phyloP scores from a whole-genome alignment of 2,113 vertebrate species.

The Dipodomys spectabilis region DNA sequence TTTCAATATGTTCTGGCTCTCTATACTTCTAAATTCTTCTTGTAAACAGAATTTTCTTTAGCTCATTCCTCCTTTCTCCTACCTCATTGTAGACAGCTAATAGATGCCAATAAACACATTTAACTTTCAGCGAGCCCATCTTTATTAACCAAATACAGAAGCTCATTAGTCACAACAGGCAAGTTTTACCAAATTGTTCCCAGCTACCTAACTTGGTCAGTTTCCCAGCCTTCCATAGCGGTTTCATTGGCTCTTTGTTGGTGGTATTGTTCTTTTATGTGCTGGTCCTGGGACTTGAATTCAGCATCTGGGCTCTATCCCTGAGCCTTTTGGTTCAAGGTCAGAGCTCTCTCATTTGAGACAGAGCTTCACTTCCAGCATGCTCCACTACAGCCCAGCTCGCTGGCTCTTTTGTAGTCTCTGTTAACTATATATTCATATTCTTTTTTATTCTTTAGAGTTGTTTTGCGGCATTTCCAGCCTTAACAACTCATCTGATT shows the following conservation, averaged over 20 bases:
- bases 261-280: no score
- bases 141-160: background rate
- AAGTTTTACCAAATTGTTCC: background rate
- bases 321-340: no score
- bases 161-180: background rate
- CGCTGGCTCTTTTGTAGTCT: background rate
- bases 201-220: background rate
- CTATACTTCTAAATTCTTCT: background rate
- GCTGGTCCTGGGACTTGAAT: no score
- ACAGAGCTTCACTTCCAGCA: no score
- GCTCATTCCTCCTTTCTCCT: conserved; percentile 7
- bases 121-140: background rate
- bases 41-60: conserved; percentile 36
- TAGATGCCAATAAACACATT: background rate
- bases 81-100: background rate
- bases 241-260: background rate
- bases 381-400: no score
- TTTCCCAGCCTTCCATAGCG: background rate
- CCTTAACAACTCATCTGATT: background rate
- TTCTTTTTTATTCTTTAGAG: background rate
- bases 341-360: no score
- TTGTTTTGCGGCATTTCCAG: background rate
- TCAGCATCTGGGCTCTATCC: no score
- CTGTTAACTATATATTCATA: background rate
- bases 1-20: background rate